phyloP scores from a whole-genome alignment of 2,888 invertebrate genomes.

The Tridacna crocea region DNA sequence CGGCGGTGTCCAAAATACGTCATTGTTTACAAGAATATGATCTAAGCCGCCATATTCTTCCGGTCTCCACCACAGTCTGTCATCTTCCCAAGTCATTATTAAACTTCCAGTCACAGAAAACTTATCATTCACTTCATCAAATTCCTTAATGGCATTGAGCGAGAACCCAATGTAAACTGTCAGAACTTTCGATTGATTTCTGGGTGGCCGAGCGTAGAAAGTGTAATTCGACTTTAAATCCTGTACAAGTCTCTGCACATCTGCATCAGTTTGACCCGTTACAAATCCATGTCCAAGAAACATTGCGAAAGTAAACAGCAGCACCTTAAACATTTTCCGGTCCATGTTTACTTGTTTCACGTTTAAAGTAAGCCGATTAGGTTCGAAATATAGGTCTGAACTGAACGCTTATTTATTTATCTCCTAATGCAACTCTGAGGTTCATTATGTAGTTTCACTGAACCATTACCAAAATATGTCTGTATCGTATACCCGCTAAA shows the following conservation, averaged over 20 bases:
- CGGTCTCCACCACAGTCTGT: not conserved
- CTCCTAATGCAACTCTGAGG: too few relatives aligned
- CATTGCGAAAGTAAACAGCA: not conserved
- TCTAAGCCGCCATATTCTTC: conserved; percentile 6
- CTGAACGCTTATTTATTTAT: too few relatives aligned
- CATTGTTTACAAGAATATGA: not conserved
- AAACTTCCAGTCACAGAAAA: not conserved
- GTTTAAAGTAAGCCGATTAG: too few relatives aligned
- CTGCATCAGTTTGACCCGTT: not conserved
- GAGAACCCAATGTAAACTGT: not conserved
- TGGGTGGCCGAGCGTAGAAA: not conserved
- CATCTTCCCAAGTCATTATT: not conserved
- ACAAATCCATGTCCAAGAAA: not conserved
- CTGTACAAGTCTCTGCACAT: not conserved
- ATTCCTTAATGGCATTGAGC: not conserved
- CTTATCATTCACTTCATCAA: conserved; percentile 14
- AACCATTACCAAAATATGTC: not conserved
- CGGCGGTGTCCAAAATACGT: conserved; percentile 12
- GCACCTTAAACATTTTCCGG: not conserved
- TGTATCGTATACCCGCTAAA: not conserved
- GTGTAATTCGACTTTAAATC: not conserved
- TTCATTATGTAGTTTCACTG: not conserved
- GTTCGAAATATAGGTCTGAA: too few relatives aligned
- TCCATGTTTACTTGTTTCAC: too few relatives aligned
- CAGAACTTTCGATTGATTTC: not conserved